A percentile compares a stretch with the other conserved stretches of the same genome.
Evolutionary conservation across 1,140 invertebrate species (phyloP).

Genomic region (Trachelipus rathkii): DNA sequence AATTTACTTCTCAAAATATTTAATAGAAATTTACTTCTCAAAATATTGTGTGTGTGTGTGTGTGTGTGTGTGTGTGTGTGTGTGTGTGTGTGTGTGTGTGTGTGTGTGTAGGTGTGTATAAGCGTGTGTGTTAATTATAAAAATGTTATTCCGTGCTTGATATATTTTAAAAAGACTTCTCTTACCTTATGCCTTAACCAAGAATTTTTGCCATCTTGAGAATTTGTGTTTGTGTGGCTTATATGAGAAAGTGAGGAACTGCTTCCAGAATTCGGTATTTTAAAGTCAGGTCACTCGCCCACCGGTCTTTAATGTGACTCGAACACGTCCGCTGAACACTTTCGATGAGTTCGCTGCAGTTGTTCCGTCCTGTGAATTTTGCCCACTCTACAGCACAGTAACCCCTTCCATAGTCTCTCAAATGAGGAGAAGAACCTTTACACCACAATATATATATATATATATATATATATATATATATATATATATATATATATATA

Average conservation of each 20-base stretch:
- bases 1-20: no score
- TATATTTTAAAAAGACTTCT: no score
- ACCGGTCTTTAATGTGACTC: slow-evolving; percentile 3
- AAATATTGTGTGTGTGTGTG: no score
- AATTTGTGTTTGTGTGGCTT: neutral
- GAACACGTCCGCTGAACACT: slow-evolving; percentile 23
- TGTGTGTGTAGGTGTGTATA: no score
- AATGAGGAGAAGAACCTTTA: slow-evolving; percentile 66
- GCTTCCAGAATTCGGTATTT: neutral
- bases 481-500: slow-evolving; percentile 6
- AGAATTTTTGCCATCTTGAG: neutral
- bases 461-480: no score
- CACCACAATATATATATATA: no score
- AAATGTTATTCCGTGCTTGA: no score
- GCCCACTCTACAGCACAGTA: slow-evolving; percentile 74
- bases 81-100: no score
- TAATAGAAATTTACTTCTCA: no score
- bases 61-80: no score
- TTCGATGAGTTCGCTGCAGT: slow-evolving; percentile 69
- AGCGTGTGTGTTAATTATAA: no score
- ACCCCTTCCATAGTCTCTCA: slow-evolving; percentile 65
- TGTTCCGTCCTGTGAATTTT: slow-evolving; percentile 67
- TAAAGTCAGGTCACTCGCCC: slow-evolving; percentile 21
- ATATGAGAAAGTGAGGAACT: neutral
- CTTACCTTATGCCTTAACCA: slow-evolving; percentile 29